Percentiles rank a stretch among this genome's conserved stretches.
Conservation (phyloP, 2,888 invertebrate genomes). For the Electrophaes corylata region DNA sequence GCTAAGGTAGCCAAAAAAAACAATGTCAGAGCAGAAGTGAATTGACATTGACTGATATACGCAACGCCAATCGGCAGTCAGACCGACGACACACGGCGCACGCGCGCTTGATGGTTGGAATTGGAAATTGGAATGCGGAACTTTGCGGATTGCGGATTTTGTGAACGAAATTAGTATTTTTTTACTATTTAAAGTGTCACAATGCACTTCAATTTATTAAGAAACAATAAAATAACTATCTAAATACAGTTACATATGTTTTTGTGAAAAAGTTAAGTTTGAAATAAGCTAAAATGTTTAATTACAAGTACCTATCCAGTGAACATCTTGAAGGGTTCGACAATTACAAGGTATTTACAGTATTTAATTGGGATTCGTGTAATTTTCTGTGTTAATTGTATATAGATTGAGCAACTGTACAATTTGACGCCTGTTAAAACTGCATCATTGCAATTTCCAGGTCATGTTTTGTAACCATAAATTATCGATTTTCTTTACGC, state of each 20-base stretch:
- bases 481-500: constrained; percentile 47
- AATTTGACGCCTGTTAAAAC: neutral
- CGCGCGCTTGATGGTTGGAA: too few species aligned
- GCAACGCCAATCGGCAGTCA: too few species aligned
- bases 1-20: too few species aligned
- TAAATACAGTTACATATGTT: constrained; percentile 5
- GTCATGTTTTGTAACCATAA: constrained; percentile 16
- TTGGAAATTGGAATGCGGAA: neutral
- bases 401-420: neutral
- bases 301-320: constrained; percentile 91
- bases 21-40: too few species aligned
- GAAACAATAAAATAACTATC: constrained; percentile 1
- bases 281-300: constrained; percentile 74
- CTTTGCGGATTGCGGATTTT: neutral
- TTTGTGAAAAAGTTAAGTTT: constrained; percentile 13
- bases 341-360: constrained; percentile 91
- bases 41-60: too few species aligned
- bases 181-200: neutral
- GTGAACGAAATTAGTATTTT: neutral
- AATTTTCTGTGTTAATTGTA: neutral
- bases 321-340: constrained; percentile 97
- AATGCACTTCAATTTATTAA: constrained; percentile 7
- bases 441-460: neutral
- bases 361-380: neutral
- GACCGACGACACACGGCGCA: too few species aligned